Conservation (phyloP, 2,888 invertebrate species). For the Shargacucullia verbasci region DNA sequence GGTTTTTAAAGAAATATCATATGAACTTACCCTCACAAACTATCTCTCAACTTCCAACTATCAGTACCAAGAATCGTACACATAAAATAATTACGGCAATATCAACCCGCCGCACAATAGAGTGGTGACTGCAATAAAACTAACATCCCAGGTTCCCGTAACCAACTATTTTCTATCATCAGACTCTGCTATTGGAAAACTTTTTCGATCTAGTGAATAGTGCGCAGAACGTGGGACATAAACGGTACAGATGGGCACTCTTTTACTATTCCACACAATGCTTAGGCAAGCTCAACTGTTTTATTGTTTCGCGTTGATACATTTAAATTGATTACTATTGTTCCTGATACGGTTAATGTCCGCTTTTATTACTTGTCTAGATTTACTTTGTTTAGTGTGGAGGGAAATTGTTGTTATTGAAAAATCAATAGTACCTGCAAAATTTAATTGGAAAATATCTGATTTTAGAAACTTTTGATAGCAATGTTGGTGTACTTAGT, state of each 20-base stretch:
- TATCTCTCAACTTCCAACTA: no score
- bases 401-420: no score
- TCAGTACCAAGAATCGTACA: slow-evolving; percentile 10
- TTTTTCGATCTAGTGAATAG: slow-evolving; percentile 85
- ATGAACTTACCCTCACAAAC: no score
- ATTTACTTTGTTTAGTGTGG: slow-evolving; percentile 31
- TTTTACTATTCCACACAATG: slow-evolving; percentile 80
- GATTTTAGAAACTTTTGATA: no score
- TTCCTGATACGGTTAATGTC: slow-evolving; percentile 55
- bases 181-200: slow-evolving; percentile 84
- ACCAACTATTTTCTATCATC: slow-evolving; percentile 84
- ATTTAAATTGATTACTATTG: slow-evolving; percentile 66
- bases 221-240: slow-evolving; percentile 81
- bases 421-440: no score
- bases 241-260: slow-evolving; percentile 75
- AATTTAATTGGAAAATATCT: no score
- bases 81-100: slow-evolving; percentile 57
- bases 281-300: slow-evolving; percentile 72
- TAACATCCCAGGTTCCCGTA: slow-evolving; percentile 70
- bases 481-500: no score
- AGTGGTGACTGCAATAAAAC: slow-evolving; percentile 75
- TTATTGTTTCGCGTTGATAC: slow-evolving; percentile 69
- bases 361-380: slow-evolving; percentile 52
- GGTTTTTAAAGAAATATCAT: no score
- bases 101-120: slow-evolving; percentile 39